Evolutionary conservation across 2,888 invertebrate species (phyloP).

Genomic region (Epirrhoe alternata): DNA sequence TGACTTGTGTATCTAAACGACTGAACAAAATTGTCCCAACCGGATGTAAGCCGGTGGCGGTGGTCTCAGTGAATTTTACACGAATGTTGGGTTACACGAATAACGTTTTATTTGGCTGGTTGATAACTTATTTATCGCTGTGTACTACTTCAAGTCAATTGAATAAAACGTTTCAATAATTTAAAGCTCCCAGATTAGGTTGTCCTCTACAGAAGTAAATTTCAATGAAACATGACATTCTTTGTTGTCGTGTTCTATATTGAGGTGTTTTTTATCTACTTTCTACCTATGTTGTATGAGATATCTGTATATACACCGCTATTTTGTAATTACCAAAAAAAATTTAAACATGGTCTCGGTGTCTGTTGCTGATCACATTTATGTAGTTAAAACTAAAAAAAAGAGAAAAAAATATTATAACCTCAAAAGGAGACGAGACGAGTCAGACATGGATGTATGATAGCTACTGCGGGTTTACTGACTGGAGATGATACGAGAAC

Average conservation of each 20-base stretch:
- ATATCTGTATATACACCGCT: no score
- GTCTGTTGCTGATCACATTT: no score
- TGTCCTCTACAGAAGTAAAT: slow-evolving; percentile 24
- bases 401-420: no score
- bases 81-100: slow-evolving; percentile 29
- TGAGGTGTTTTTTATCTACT: background rate
- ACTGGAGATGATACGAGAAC: no score
- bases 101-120: slow-evolving; percentile 28
- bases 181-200: slow-evolving; percentile 31
- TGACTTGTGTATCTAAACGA: slow-evolving; percentile 52
- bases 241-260: background rate
- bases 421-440: no score
- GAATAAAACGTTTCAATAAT: slow-evolving; percentile 29
- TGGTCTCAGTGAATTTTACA: slow-evolving; percentile 49
- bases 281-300: background rate
- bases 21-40: slow-evolving; percentile 56
- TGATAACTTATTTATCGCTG: slow-evolving; percentile 34
- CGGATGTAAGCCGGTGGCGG: slow-evolving; percentile 56
- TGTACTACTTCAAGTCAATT: slow-evolving; percentile 30
- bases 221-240: slow-evolving; percentile 17
- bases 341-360: no score
- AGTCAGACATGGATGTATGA: no score
- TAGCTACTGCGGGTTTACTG: no score
- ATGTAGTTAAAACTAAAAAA: no score
- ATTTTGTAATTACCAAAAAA: no score